Conservation (phyloP, 2,888 invertebrate species). For the Aphidoletes aphidimyza region DNA sequence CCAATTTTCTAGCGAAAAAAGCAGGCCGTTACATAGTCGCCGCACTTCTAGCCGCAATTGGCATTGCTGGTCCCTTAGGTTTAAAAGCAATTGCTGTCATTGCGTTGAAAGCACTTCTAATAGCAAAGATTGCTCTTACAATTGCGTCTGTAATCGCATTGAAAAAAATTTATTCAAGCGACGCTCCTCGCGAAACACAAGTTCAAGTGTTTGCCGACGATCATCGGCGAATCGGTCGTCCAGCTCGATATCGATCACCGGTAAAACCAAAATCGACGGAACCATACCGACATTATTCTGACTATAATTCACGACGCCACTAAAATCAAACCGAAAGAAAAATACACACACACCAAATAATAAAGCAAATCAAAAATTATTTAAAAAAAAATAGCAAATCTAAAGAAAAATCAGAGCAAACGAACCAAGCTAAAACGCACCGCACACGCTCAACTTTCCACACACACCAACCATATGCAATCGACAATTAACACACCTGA, state of each 20-base stretch:
- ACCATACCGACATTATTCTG: constrained; percentile 72
- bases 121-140: constrained; percentile 78
- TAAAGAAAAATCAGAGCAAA: neutral
- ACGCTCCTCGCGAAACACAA: constrained; percentile 70
- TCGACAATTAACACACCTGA: constrained; percentile 30
- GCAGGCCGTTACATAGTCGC: constrained; percentile 70
- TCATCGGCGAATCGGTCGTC: constrained; percentile 67
- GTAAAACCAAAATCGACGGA: constrained; percentile 64
- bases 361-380: neutral
- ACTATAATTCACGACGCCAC: constrained; percentile 58
- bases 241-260: constrained; percentile 5
- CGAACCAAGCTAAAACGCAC: neutral
- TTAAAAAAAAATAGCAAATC: neutral
- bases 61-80: constrained; percentile 76
- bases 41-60: constrained; percentile 73
- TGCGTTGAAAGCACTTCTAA: constrained; percentile 77
- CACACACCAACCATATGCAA: neutral
- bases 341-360: neutral
- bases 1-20: constrained; percentile 67
- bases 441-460: neutral
- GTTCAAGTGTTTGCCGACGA: constrained; percentile 77
- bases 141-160: constrained; percentile 78
- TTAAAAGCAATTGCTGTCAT: constrained; percentile 77
- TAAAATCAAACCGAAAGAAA: neutral
- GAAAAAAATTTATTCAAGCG: constrained; percentile 78